Percentiles rank a stretch among this genome's conserved stretches.
Evolutionary conservation across 2,888 invertebrate genomes (phyloP).

Genomic region (Pediacus dermestoides): DNA sequence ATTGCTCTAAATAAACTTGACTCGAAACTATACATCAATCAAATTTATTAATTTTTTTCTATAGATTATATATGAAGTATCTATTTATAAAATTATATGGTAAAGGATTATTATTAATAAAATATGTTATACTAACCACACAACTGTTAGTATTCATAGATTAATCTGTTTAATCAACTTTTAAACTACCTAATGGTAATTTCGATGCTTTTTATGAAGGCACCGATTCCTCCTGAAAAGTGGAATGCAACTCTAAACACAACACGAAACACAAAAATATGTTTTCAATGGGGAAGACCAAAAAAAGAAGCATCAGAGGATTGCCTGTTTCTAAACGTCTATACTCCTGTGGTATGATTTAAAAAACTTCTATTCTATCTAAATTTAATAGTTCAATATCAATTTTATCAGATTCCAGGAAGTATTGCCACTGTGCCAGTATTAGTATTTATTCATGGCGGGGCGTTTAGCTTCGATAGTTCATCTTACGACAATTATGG

Average conservation of each 20-base stretch:
- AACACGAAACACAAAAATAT: slow-evolving; percentile 23
- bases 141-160: no score
- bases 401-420: slow-evolving; percentile 17
- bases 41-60: no score
- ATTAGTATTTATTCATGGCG: slow-evolving; percentile 39
- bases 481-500: slow-evolving; percentile 27
- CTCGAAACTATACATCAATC: no score
- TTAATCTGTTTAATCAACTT: no score
- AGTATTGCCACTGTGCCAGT: slow-evolving; percentile 25
- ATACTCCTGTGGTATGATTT: slow-evolving; percentile 24
- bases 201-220: no score
- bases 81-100: no score
- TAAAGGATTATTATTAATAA: no score
- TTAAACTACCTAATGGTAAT: no score
- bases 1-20: no score
- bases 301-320: slow-evolving; percentile 31
- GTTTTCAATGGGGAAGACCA: slow-evolving; percentile 23
- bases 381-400: neutral
- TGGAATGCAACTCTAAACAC: slow-evolving; percentile 27
- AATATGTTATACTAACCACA: no score
- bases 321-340: slow-evolving; percentile 31
- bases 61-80: no score
- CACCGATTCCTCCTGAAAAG: slow-evolving; percentile 12
- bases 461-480: slow-evolving; percentile 31
- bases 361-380: neutral